phyloP scores from a whole-genome alignment of 2,888 invertebrate species.

The Brachylomia viminalis region DNA sequence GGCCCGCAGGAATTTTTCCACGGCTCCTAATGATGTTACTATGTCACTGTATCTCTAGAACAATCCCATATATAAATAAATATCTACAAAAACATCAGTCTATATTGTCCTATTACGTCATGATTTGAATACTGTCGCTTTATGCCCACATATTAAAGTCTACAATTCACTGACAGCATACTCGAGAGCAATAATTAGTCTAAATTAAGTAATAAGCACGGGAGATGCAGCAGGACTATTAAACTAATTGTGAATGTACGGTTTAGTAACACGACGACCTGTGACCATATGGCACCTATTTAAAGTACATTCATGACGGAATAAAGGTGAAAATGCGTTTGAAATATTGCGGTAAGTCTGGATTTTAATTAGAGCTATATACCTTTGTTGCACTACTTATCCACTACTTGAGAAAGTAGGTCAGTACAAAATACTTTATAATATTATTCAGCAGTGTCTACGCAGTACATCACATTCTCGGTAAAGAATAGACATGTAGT shows the following conservation, averaged over 20 bases:
- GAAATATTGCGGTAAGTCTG: conserved; percentile 45
- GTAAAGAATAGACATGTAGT: neutral
- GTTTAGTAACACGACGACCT: conserved; percentile 55
- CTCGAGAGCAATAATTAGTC: conserved; percentile 61
- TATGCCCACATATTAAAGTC: conserved; percentile 36
- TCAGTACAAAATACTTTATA: neutral
- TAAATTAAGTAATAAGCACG: conserved; percentile 62
- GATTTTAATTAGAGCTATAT: neutral
- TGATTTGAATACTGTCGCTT: neutral
- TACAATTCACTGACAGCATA: conserved; percentile 59
- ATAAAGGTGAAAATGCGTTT: conserved; percentile 43
- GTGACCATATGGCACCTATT: conserved; percentile 52
- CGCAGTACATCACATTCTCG: neutral
- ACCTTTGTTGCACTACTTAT: neutral
- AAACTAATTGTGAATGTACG: conserved; percentile 57
- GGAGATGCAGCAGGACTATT: conserved; percentile 58
- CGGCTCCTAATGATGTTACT: neutral
- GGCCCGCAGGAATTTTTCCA: neutral
- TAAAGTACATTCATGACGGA: conserved; percentile 17
- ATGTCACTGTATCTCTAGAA: neutral
- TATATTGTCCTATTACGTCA: conserved; percentile 13
- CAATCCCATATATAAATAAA: conserved; percentile 11
- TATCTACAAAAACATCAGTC: conserved; percentile 10
- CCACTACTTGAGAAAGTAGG: neutral
- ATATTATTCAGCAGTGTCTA: neutral